These are phyloP conservation scores for Zele albiditarsus DNA, from an alignment of 2,888 invertebrate genomes.

Conservation along the genomic window DNA sequence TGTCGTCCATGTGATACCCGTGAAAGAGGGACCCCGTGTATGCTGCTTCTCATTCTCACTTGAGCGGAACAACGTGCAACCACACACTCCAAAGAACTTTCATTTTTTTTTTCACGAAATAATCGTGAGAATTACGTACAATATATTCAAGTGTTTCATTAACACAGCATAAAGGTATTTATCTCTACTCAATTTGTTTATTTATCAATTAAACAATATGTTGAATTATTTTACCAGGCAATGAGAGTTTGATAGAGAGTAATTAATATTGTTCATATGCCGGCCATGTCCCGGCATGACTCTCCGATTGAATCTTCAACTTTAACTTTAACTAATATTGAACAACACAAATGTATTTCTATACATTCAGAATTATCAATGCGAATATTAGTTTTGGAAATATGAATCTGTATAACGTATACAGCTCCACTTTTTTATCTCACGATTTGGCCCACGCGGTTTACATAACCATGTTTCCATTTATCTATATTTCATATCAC, in stretches of 20 bases:
- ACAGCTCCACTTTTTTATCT: too few relatives aligned
- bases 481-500: background rate
- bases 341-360: background rate
- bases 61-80: slow-evolving; percentile 59
- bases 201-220: too few relatives aligned
- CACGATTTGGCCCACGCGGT: slow-evolving; percentile 57
- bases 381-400: background rate
- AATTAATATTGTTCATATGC: background rate
- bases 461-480: slow-evolving; percentile 62
- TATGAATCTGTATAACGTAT: background rate
- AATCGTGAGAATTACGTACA: slow-evolving; percentile 21
- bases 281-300: background rate
- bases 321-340: background rate
- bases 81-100: slow-evolving; percentile 56
- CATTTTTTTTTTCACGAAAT: slow-evolving; percentile 51
- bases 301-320: background rate
- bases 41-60: slow-evolving; percentile 50
- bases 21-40: slow-evolving; percentile 33
- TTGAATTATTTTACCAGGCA: background rate
- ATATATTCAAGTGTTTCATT: background rate
- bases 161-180: slow-evolving; percentile 53
- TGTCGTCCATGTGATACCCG: slow-evolving; percentile 55
- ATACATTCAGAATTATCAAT: background rate
- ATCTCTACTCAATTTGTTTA: too few relatives aligned
- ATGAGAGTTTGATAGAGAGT: background rate